Conservation (phyloP, 2,797 vertebrate genomes). For the Coranthus polyacanthus region DNA sequence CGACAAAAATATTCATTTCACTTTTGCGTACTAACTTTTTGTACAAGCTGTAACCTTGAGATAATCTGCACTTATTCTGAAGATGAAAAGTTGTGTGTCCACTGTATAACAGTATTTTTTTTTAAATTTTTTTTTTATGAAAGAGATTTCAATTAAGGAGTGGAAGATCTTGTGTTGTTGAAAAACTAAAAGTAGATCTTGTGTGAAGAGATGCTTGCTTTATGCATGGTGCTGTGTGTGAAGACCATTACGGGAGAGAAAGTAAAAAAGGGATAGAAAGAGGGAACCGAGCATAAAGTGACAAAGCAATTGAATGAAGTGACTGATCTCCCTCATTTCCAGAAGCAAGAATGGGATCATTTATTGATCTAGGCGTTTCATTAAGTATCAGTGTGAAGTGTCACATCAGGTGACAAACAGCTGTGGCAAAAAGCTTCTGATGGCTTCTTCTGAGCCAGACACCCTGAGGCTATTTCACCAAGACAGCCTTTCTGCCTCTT, state of each 20-base stretch:
- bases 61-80: too few relatives aligned
- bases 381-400: constrained; percentile 78
- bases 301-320: constrained; percentile 55
- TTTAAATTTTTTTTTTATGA: too few relatives aligned
- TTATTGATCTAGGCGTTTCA: constrained; percentile 84
- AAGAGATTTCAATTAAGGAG: too few relatives aligned
- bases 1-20: too few relatives aligned
- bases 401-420: constrained; percentile 73
- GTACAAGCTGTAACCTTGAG: too few relatives aligned
- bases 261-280: constrained; percentile 3
- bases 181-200: too few relatives aligned
- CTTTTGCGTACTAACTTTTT: too few relatives aligned
- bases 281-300: constrained; percentile 16
- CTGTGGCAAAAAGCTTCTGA: constrained; percentile 20
- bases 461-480: constrained; percentile 54
- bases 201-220: not conserved
- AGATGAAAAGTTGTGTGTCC: too few relatives aligned
- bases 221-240: not conserved
- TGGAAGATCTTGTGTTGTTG: too few relatives aligned
- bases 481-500: constrained; percentile 8
- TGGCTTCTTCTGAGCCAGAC: constrained; percentile 50
- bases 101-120: too few relatives aligned
- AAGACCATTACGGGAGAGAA: constrained; percentile 15
- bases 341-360: constrained; percentile 77
- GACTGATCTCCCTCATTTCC: constrained; percentile 85